Percentiles rank a stretch among this genome's conserved stretches.
Evolutionary conservation across 1,140 invertebrate genomes (phyloP).

Genomic region (Adoxophyes honmai): DNA sequence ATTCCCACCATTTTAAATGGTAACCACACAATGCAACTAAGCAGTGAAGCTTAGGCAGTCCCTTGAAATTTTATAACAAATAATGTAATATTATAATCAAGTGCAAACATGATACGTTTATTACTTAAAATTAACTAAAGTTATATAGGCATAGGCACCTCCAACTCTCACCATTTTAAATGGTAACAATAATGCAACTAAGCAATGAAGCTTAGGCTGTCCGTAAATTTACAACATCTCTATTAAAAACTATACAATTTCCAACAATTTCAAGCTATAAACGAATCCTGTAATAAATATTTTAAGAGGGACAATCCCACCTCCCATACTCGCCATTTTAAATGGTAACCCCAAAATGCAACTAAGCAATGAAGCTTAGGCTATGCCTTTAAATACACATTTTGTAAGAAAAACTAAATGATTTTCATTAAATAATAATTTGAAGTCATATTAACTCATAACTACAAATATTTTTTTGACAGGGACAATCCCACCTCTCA

Average conservation of each 20-base stretch:
- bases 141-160: not conserved
- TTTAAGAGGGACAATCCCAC: constrained; percentile 2
- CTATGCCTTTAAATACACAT: not conserved
- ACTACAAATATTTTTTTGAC: not conserved
- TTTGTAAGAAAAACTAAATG: not conserved
- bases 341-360: constrained; percentile 1
- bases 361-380: constrained; percentile 15
- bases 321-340: not conserved
- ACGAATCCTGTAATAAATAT: too few species aligned
- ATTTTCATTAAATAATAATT: too few species aligned
- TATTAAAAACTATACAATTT: too few species aligned
- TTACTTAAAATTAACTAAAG: too few species aligned
- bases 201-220: constrained; percentile 8
- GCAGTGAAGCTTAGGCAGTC: not conserved
- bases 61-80: not conserved
- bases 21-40: not conserved
- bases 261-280: too few species aligned
- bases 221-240: too few species aligned
- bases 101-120: too few species aligned
- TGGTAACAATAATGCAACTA: constrained; percentile 7
- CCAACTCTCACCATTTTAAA: not conserved
- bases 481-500: constrained; percentile 1
- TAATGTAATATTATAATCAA: too few species aligned
- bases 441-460: too few species aligned
- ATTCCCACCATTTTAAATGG: not conserved